Base-by-base conservation (phyloP, 2,888 invertebrate genomes). In the Notodonta dromedarius region DNA sequence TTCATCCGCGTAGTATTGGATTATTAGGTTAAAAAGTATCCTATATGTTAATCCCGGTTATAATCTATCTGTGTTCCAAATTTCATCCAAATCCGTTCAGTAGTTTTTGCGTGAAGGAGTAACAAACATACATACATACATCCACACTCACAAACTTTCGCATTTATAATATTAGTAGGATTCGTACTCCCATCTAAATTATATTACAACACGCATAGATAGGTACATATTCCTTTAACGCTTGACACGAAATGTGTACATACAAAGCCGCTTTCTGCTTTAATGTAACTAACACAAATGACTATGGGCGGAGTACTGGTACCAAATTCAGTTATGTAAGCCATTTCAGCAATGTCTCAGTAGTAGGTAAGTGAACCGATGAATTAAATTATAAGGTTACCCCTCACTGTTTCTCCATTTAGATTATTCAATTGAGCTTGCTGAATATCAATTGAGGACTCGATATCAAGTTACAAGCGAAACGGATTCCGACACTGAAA, bases 301-400 rank as follows among this genome's bases (percentile, higher is more conserved):
- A 71, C 71, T 77, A 60, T 56, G 68, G 62, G 61, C 67, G 64
- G 67, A 74, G 74, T 70, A 68, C 76, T 77, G 71, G 56, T 64
- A 69, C 75, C 67, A 75, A 85, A 87, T 82, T 80, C 70, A 80
- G 79, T 87, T 86, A 85, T 74, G 75, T 74, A 80, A 77, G 77
- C 74, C 75, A 79, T 79, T 76, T 69, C 72, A 72, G 67, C 66
- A 61, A 78, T 73, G 73, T 78, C 74, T 74, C 73, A 65, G 69
- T 60, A 73, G 73, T 69, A 66, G 70, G 74, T 75, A 75, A 79
- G 74, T 76, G 77, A 83, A 81, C 76, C 80, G 70, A 69, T 72
- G 79, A 83, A 86, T 87, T 79, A 77, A 82, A 87, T 87, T 84
- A 87, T 79, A 79, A 79, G 77, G 75, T 71, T 70, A 73, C 74